Conservation (phyloP, 1,140 invertebrate genomes). For the Aphis craccivora region DNA sequence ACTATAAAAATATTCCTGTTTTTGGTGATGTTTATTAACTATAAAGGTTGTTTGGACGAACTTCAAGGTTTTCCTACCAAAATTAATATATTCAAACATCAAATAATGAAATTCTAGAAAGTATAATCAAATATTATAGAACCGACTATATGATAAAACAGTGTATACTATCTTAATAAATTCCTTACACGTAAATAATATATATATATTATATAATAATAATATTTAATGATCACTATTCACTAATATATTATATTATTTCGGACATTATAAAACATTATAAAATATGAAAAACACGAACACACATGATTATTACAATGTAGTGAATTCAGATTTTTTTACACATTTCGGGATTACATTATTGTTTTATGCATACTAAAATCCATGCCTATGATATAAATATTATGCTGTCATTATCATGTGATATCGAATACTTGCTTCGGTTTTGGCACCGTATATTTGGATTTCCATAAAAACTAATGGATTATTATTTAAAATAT, state of each 20-base stretch:
- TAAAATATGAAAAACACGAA: slow-evolving; percentile 3
- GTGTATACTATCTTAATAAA: not conserved
- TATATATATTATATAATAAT: too few species aligned
- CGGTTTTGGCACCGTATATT: not conserved
- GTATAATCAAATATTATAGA: slow-evolving; percentile 32
- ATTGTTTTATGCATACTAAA: not conserved
- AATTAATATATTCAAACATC: slow-evolving; percentile 35
- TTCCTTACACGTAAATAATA: slow-evolving; percentile 18
- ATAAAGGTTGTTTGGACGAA: slow-evolving; percentile 13
- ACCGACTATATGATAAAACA: not conserved
- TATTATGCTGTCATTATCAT: not conserved
- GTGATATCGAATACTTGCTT: not conserved
- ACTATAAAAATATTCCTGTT: slow-evolving; percentile 30
- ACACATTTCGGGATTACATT: not conserved
- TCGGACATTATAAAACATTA: slow-evolving; percentile 15
- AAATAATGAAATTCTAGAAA: slow-evolving; percentile 38
- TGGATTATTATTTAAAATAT: not conserved
- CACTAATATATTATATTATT: slow-evolving; percentile 25
- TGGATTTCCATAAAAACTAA: not conserved
- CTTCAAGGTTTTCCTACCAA: slow-evolving; percentile 26
- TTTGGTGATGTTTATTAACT: slow-evolving; percentile 3
- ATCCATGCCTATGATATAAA: not conserved
- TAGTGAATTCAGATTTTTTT: not conserved
- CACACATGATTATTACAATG: not conserved
- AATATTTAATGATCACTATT: slow-evolving; percentile 21